Percentiles rank a stretch among this genome's conserved stretches.
These are phyloP conservation scores for Morone chrysops DNA, from an alignment of 2,113 vertebrate genomes.

Conservation along the genomic window DNA sequence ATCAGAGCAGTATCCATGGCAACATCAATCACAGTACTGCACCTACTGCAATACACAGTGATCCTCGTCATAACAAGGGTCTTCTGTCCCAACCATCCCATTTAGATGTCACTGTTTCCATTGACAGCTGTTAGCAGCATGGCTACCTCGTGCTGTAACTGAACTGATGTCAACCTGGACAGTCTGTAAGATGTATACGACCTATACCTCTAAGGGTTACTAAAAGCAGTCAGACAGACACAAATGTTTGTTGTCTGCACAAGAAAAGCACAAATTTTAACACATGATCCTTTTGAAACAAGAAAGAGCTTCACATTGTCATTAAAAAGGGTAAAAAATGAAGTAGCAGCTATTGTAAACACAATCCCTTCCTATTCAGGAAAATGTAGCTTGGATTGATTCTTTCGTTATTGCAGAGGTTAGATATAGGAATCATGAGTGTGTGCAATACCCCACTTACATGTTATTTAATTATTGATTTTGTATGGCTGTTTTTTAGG, in stretches of 20 bases:
- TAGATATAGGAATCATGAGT: background rate
- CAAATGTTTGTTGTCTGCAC: constrained; percentile 11
- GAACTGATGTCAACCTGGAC: constrained; percentile 45
- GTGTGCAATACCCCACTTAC: constrained; percentile 10
- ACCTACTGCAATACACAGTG: background rate
- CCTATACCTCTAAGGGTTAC: background rate
- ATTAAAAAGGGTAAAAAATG: background rate
- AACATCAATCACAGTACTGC: background rate
- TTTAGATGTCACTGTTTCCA: constrained; percentile 9
- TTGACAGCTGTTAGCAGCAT: constrained; percentile 39
- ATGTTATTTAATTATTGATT: constrained; percentile 3
- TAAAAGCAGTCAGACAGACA: background rate
- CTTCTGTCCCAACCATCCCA: constrained; percentile 12
- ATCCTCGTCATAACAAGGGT: background rate
- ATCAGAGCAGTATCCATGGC: background rate
- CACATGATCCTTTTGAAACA: constrained; percentile 1
- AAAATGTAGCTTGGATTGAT: constrained; percentile 10
- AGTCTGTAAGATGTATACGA: background rate
- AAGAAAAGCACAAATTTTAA: constrained; percentile 74
- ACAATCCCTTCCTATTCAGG: constrained; percentile 55
- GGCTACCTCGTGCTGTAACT: constrained; percentile 60
- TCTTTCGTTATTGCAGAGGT: background rate
- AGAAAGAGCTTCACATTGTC: constrained; percentile 6
- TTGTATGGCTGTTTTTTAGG: constrained; percentile 39
- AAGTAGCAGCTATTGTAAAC: constrained; percentile 70